phyloP scores from a whole-genome alignment of 2,113 vertebrate species.

The Chamaetylas fuelleborni region DNA sequence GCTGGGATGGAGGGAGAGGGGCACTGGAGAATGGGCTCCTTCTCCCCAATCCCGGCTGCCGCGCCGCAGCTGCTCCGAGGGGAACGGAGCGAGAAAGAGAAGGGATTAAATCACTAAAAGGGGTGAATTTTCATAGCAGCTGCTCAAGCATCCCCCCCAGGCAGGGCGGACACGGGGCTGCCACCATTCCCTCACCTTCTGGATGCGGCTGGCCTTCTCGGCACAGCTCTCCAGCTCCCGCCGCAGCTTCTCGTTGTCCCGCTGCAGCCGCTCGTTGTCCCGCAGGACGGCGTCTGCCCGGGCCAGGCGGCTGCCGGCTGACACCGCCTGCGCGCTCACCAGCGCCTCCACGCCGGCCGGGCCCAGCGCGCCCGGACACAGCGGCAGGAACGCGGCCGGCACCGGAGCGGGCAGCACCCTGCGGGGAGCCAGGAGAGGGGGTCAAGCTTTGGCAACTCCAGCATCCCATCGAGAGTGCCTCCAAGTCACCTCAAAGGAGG shows the following conservation, averaged over 20 bases:
- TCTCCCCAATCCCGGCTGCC: slow-evolving; percentile 7
- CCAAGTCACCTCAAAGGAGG: background rate
- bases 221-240: slow-evolving; percentile 80
- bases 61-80: slow-evolving; percentile 62
- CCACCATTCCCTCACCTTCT: slow-evolving; percentile 79
- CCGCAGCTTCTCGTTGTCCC: slow-evolving; percentile 75
- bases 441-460: background rate
- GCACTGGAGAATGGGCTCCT: slow-evolving; percentile 68
- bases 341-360: slow-evolving; percentile 74
- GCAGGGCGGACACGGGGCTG: background rate
- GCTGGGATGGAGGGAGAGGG: background rate
- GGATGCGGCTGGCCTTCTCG: slow-evolving; percentile 85
- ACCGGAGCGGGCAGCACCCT: slow-evolving; percentile 82
- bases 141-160: background rate
- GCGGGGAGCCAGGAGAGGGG: background rate
- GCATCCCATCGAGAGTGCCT: fast-evolving
- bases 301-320: slow-evolving; percentile 68
- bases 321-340: slow-evolving; percentile 46
- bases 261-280: slow-evolving; percentile 87
- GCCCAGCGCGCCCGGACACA: slow-evolving; percentile 66
- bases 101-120: background rate
- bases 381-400: slow-evolving; percentile 66
- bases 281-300: slow-evolving; percentile 78
- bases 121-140: slow-evolving; percentile 40
- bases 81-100: background rate